Percentiles rank a stretch among this genome's conserved stretches.
These are phyloP conservation scores for Notolabrus celidotus DNA, from an alignment of 2,797 vertebrate genomes.

Conservation along the genomic window DNA sequence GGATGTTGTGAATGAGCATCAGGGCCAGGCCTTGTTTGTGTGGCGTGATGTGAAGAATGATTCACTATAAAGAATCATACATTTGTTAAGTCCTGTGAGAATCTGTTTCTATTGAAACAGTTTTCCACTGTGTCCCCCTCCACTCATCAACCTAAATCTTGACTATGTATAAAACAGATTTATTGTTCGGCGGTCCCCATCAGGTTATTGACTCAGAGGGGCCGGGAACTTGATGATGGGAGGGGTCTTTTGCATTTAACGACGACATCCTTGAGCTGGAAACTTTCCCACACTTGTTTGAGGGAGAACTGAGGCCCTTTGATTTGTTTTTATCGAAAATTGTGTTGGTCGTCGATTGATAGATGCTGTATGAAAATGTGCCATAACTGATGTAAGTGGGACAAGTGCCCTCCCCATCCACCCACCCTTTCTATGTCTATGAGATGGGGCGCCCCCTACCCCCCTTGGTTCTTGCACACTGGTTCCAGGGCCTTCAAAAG, in stretches of 20 bases:
- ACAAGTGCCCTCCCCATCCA: constrained; percentile 75
- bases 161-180: constrained; percentile 75
- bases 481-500: constrained; percentile 95
- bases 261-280: constrained; percentile 67
- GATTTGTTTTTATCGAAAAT: constrained; percentile 79
- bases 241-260: constrained; percentile 71
- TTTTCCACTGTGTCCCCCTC: constrained; percentile 37
- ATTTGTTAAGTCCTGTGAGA: constrained; percentile 43
- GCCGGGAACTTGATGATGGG: constrained; percentile 74
- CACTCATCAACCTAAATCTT: constrained; percentile 69
- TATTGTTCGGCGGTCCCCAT: constrained; percentile 73
- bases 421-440: constrained; percentile 81
- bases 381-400: constrained; percentile 82
- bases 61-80: constrained; percentile 50
- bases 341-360: constrained; percentile 69
- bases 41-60: constrained; percentile 34
- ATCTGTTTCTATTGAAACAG: constrained; percentile 64
- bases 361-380: constrained; percentile 75
- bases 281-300: constrained; percentile 79
- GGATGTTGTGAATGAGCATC: constrained; percentile 40
- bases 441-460: constrained; percentile 85
- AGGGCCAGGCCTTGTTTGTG: constrained; percentile 39
- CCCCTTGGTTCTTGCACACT: constrained; percentile 86
- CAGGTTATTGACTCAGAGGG: constrained; percentile 67
- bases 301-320: constrained; percentile 54